phyloP scores from a whole-genome alignment of 2,888 invertebrate genomes.

The Caenorhabditis sp. region DNA sequence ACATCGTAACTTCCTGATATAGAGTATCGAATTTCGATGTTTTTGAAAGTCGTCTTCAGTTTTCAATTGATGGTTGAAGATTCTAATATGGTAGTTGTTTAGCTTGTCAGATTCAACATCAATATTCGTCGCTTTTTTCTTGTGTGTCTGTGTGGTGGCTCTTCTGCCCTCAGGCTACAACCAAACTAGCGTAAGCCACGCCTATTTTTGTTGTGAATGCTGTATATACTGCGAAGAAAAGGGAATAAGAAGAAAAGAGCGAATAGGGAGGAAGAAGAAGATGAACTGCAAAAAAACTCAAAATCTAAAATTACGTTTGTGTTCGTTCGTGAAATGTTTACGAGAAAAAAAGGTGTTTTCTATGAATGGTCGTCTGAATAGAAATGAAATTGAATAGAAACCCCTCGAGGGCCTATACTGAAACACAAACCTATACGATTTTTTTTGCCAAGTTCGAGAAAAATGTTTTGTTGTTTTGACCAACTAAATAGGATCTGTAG shows the following conservation, averaged over 20 bases:
- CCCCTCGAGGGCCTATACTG: no score
- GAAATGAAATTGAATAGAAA: not conserved
- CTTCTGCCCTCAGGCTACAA: slow-evolving; percentile 38
- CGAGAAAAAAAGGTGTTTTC: not conserved
- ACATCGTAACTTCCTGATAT: not conserved
- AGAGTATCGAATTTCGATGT: not conserved
- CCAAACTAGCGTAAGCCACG: slow-evolving; percentile 39
- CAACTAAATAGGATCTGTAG: no score
- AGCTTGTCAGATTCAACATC: slow-evolving; percentile 28
- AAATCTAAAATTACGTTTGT: slow-evolving; percentile 36
- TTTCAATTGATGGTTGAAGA: no score
- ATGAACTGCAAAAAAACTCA: slow-evolving; percentile 26
- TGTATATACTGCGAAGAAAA: not conserved
- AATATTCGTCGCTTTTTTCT: slow-evolving; percentile 21
- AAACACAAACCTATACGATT: no score
- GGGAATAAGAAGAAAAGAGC: not conserved
- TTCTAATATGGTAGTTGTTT: no score
- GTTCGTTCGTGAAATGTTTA: not conserved
- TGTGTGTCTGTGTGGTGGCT: slow-evolving; percentile 17
- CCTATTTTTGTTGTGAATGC: slow-evolving; percentile 25
- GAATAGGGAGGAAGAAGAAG: not conserved
- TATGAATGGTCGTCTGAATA: not conserved
- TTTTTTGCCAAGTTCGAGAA: no score
- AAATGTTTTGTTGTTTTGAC: no score
- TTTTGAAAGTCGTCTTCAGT: not conserved